Percentiles rank a stretch among this genome's conserved stretches.
Evolutionary conservation across 2,797 vertebrate species (phyloP).

Genomic region (Chiroxiphia lanceolata): DNA sequence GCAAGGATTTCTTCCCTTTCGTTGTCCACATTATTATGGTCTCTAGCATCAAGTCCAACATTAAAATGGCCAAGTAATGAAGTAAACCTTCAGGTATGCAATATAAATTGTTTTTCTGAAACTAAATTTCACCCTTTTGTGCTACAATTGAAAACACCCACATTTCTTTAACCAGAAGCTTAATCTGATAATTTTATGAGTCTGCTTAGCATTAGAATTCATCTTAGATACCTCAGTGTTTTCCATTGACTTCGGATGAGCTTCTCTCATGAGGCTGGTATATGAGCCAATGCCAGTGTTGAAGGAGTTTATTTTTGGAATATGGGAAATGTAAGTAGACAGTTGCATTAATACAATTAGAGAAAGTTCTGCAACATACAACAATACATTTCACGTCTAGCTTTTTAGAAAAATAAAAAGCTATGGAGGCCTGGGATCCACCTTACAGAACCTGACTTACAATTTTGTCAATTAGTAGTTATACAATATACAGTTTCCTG

Average conservation of each 20-base stretch:
- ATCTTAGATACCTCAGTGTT: not conserved
- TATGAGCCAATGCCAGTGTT: not conserved
- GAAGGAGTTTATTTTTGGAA: conserved; percentile 6
- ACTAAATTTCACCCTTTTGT: not conserved
- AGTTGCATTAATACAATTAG: not conserved
- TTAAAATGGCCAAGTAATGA: not conserved
- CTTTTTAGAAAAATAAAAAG: conserved; percentile 9
- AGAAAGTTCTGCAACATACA: not conserved
- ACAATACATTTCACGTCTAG: not conserved
- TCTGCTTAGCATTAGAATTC: not conserved
- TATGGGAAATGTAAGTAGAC: not conserved
- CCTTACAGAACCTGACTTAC: not conserved
- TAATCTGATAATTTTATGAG: not conserved
- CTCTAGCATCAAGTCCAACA: not conserved
- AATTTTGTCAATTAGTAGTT: not conserved
- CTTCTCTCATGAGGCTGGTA: not conserved
- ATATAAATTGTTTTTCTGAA: not conserved
- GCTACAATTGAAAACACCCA: not conserved
- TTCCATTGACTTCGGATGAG: not conserved
- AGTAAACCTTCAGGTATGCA: not conserved
- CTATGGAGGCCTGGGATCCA: not conserved
- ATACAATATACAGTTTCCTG: not conserved
- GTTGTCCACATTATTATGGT: not conserved
- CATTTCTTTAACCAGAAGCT: not conserved
- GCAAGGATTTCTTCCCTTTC: not conserved